These are phyloP conservation scores for Meiosimyza decipiens DNA, from an alignment of 2,888 invertebrate species.

Conservation along the genomic window DNA sequence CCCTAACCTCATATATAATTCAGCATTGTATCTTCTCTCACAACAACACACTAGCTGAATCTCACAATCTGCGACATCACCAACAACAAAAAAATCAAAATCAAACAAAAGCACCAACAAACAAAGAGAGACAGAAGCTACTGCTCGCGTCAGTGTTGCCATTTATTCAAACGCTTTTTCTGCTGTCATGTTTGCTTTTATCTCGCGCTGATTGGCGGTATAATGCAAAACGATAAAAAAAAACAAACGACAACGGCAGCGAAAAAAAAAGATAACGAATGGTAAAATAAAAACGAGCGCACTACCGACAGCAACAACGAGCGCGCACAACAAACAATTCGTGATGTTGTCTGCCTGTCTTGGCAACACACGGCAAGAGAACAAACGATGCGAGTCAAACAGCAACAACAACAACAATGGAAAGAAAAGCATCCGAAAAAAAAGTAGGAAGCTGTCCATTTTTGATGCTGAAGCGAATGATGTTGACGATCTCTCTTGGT, in stretches of 20 bases:
- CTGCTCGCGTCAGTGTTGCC: constrained; percentile 52
- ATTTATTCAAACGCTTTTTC: constrained; percentile 62
- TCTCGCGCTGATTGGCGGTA: constrained; percentile 59
- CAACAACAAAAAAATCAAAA: constrained; percentile 15
- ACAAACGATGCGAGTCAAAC: background rate
- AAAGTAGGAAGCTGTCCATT: constrained; percentile 32
- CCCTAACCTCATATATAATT: no score
- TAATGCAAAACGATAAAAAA: constrained; percentile 55
- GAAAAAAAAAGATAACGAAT: constrained; percentile 17
- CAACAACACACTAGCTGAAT: no score
- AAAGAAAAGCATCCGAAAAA: background rate
- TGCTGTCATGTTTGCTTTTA: constrained; percentile 59
- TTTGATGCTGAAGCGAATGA: constrained; percentile 3
- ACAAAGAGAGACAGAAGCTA: constrained; percentile 28
- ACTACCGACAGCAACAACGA: constrained; percentile 25
- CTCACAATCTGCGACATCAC: no score
- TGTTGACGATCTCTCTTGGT: constrained; percentile 19
- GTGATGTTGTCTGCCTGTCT: constrained; percentile 53
- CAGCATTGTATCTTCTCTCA: no score
- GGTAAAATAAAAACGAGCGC: constrained; percentile 11
- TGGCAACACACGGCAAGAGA: background rate
- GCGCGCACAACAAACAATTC: constrained; percentile 56
- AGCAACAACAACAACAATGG: background rate
- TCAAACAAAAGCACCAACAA: constrained; percentile 33
- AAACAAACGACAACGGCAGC: constrained; percentile 24